These are phyloP conservation scores for Apocheima hispidaria DNA, from an alignment of 2,888 invertebrate genomes.

Conservation along the genomic window DNA sequence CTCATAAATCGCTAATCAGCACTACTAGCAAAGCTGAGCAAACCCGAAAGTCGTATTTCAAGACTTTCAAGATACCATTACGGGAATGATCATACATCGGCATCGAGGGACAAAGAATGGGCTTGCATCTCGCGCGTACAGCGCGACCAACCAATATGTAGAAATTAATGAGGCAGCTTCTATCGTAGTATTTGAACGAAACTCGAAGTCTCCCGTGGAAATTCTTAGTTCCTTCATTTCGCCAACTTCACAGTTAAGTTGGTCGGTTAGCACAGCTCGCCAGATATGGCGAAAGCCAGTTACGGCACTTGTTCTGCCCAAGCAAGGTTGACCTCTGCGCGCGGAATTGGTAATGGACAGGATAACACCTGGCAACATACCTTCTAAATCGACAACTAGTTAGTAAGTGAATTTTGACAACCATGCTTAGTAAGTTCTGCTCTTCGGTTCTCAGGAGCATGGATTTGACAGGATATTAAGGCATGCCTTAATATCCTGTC, in stretches of 20 bases:
- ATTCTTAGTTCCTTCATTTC: neutral
- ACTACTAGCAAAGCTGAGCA: neutral
- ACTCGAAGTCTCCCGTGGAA: neutral
- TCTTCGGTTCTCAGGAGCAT: neutral
- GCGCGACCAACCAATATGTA: neutral
- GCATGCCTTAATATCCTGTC: too few species aligned
- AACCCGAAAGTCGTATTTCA: constrained; percentile 22
- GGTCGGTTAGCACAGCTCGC: constrained; percentile 9
- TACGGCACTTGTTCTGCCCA: constrained; percentile 31
- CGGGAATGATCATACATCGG: constrained; percentile 22
- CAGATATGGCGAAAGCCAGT: constrained; percentile 37
- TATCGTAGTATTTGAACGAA: neutral
- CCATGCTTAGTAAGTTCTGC: neutral
- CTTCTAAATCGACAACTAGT: constrained; percentile 1
- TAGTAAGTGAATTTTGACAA: neutral
- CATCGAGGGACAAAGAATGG: constrained; percentile 23
- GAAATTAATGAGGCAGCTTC: neutral
- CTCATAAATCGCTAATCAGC: constrained; percentile 10
- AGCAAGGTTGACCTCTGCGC: constrained; percentile 49
- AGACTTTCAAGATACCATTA: constrained; percentile 28
- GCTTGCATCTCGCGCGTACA: constrained; percentile 14
- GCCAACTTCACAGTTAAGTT: neutral
- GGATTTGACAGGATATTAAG: too few species aligned
- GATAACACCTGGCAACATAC: constrained; percentile 73
- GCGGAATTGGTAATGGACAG: constrained; percentile 72